Evolutionary conservation across 1,140 invertebrate genomes (phyloP).

Genomic region (Ylistrum balloti): DNA sequence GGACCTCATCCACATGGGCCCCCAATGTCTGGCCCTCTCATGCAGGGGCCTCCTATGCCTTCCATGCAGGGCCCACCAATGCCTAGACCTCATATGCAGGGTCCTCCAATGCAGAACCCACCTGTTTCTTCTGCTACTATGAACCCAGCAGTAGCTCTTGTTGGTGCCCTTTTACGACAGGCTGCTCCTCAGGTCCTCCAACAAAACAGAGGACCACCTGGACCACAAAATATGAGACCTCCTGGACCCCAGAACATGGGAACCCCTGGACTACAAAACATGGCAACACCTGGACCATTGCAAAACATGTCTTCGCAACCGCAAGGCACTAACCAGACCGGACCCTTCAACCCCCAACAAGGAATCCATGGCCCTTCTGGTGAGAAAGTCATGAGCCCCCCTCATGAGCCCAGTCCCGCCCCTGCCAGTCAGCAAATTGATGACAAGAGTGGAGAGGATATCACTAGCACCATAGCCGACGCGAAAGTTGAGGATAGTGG

Average conservation of each 20-base stretch:
- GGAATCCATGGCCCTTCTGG: constrained; percentile 37
- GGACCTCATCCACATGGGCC: constrained; percentile 20
- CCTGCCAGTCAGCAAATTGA: constrained; percentile 52
- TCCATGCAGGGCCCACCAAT: background rate
- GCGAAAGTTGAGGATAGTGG: background rate
- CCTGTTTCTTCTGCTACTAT: constrained; percentile 54
- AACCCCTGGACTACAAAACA: background rate
- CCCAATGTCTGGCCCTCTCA: background rate
- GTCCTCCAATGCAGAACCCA: constrained; percentile 50
- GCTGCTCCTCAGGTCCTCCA: constrained; percentile 53
- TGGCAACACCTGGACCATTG: background rate
- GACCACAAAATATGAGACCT: background rate
- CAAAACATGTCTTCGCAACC: constrained; percentile 48
- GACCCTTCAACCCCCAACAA: constrained; percentile 37
- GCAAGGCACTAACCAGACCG: constrained; percentile 46
- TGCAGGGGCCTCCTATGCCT: constrained; percentile 51
- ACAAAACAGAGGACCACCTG: background rate
- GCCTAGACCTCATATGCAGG: constrained; percentile 19
- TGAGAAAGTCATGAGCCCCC: background rate
- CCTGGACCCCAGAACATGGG: background rate
- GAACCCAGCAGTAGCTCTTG: constrained; percentile 66
- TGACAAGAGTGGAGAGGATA: constrained; percentile 49
- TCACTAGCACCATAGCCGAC: background rate
- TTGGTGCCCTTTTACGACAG: constrained; percentile 65
- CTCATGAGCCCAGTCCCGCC: constrained; percentile 50